Conservation (phyloP, 2,797 vertebrate genomes). For the Limnodromus scolopaceus region DNA sequence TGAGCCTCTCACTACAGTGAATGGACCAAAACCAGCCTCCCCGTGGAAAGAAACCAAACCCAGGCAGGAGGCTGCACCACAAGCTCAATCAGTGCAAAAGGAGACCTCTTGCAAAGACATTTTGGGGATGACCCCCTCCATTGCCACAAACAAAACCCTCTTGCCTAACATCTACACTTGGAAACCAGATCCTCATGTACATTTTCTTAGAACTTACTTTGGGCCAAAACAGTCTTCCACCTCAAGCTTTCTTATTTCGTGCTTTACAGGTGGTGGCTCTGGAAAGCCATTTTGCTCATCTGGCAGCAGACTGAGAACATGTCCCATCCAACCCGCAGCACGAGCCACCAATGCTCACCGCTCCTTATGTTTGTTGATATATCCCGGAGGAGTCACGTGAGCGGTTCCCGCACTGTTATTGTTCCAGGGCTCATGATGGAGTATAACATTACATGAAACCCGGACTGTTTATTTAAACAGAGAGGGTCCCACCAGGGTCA, state of each 20-base stretch:
- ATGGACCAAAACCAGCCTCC: neutral
- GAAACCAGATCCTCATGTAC: accelerated
- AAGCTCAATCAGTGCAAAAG: neutral
- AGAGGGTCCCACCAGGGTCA: slow-evolving; percentile 57
- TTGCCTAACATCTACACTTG: neutral
- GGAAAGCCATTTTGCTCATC: neutral
- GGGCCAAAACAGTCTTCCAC: neutral
- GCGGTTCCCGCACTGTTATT: neutral
- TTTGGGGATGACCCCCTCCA: neutral
- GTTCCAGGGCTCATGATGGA: slow-evolving; percentile 32
- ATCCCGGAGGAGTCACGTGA: slow-evolving; percentile 8
- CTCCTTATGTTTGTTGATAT: neutral
- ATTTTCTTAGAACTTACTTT: neutral
- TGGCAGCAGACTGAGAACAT: neutral
- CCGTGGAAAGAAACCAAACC: neutral
- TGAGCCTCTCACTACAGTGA: neutral
- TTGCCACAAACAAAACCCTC: neutral
- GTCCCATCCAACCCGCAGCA: neutral
- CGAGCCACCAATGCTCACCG: neutral
- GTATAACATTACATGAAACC: slow-evolving; percentile 33
- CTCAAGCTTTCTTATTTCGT: neutral
- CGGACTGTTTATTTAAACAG: slow-evolving; percentile 64
- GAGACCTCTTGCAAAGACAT: neutral
- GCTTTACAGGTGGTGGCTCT: neutral
- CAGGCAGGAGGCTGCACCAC: neutral